Evolutionary conservation across 2,797 vertebrate species (phyloP).

Genomic region (Cheirogaleus major): DNA sequence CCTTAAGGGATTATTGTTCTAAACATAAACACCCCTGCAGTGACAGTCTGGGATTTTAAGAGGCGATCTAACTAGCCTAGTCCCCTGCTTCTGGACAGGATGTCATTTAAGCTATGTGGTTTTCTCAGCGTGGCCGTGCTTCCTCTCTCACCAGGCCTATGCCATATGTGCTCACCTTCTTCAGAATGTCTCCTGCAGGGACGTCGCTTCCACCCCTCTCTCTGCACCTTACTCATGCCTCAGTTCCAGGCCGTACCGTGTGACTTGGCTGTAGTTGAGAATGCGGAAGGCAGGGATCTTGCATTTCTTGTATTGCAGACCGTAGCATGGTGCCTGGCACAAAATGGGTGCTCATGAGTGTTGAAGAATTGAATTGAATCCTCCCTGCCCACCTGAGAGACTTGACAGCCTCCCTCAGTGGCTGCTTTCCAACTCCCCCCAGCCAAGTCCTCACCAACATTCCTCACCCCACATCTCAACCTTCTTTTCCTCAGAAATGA

Average conservation of each 20-base stretch:
- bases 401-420: background rate
- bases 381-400: background rate
- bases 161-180: background rate
- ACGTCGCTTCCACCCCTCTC: background rate
- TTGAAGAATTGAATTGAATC: background rate
- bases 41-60: background rate
- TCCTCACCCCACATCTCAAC: background rate
- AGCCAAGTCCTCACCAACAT: background rate
- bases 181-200: background rate
- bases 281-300: background rate
- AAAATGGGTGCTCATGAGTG: background rate
- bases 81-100: background rate
- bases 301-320: background rate
- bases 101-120: background rate
- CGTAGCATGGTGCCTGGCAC: background rate
- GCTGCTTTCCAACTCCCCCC: background rate
- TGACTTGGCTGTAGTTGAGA: background rate
- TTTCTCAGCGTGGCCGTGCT: background rate
- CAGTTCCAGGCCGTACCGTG: background rate
- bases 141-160: background rate
- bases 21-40: background rate
- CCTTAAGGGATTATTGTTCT: background rate
- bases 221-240: background rate
- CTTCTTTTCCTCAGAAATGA: conserved; percentile 18
- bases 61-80: background rate